Conservation (phyloP, 2,797 vertebrate species). For the Ambastaia sidthimunki region DNA sequence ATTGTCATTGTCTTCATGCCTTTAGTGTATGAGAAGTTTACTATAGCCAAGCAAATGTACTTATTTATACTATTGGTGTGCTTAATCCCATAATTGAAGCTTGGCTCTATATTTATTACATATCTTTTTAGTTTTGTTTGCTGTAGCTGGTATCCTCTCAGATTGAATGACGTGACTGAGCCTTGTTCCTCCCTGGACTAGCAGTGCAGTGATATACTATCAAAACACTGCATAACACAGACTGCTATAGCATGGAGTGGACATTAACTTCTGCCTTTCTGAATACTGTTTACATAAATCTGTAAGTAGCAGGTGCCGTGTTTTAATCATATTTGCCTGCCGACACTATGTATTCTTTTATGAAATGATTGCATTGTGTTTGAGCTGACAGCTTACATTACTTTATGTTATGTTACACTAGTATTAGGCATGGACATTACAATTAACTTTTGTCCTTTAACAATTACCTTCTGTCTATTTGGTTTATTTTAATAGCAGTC, state of each 20-base stretch:
- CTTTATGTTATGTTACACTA: neutral
- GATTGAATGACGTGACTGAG: neutral
- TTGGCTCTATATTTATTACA: neutral
- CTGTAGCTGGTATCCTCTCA: neutral
- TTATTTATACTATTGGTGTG: neutral
- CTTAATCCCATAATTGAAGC: neutral
- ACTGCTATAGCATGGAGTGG: neutral
- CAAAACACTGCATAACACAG: neutral
- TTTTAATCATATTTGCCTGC: neutral
- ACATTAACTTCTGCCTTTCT: neutral
- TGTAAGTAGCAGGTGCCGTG: neutral
- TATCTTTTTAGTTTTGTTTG: neutral
- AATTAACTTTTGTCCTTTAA: slow-evolving; percentile 14
- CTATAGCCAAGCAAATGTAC: neutral
- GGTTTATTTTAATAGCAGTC: slow-evolving; percentile 11
- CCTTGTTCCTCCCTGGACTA: neutral
- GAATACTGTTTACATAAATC: neutral
- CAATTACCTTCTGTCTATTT: slow-evolving; percentile 16
- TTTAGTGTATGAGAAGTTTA: neutral
- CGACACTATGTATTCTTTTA: neutral
- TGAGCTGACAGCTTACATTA: neutral
- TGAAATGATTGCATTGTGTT: neutral
- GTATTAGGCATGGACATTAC: neutral
- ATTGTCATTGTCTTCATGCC: neutral
- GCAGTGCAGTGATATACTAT: neutral